Percentiles rank a stretch among this genome's conserved stretches.
These are phyloP conservation scores for Tetrao urogallus DNA, from an alignment of 2,113 vertebrate species.

Conservation along the genomic window DNA sequence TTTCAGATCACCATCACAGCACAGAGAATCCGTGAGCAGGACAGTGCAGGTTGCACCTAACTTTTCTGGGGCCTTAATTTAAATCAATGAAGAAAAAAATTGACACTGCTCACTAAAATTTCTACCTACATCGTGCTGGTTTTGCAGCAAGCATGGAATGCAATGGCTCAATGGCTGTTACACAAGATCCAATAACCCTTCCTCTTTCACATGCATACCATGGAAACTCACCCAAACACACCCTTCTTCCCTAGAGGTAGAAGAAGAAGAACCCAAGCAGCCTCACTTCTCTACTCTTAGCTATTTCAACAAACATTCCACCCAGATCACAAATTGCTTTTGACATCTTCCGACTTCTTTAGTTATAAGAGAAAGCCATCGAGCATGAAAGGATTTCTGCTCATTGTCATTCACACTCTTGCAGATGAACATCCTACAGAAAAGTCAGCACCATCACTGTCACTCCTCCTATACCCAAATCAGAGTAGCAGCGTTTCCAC, in stretches of 20 bases:
- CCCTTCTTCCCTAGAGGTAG: background rate
- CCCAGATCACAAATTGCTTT: background rate
- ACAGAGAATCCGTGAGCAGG: background rate
- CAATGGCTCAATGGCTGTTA: background rate
- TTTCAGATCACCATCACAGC: background rate
- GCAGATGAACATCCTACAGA: background rate
- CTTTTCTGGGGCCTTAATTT: background rate
- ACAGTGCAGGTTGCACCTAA: background rate
- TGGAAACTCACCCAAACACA: background rate
- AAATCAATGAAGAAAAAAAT: background rate
- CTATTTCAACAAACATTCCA: background rate
- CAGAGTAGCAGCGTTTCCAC: background rate
- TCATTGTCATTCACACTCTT: background rate
- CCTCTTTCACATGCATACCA: fast-evolving
- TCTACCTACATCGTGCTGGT: background rate
- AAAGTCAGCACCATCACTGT: background rate
- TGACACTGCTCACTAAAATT: background rate
- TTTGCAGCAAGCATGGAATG: background rate
- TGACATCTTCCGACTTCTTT: background rate
- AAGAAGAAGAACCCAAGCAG: background rate
- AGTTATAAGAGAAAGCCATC: background rate
- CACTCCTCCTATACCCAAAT: background rate
- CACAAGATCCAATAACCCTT: background rate
- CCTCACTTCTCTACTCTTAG: background rate
- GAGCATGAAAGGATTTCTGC: background rate